Base-by-base conservation (phyloP, 2,888 invertebrate genomes). In the Drosophila dives region DNA sequence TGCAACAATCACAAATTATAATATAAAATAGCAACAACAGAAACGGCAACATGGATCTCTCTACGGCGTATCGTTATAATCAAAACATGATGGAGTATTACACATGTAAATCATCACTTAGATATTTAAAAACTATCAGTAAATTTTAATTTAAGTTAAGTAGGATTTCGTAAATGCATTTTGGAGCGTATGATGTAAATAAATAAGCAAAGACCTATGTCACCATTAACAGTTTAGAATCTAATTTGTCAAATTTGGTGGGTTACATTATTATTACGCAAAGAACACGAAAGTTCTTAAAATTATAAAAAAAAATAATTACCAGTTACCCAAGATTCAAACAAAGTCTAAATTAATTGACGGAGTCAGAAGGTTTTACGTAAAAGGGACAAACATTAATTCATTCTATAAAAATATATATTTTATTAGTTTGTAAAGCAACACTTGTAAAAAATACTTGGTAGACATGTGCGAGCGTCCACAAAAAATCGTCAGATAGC, bases 51-150 rank as follows among this genome's bases (percentile, higher is more conserved):
- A 93, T 98, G 96, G 98, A 98, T 94, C 95, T 98, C 91, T 97
- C 97, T 92, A 98, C 98, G 92, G 98, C 98, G 91, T 98, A 98
- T 94, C 95, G 98, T 91, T 98, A 98, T 95, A 98, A 98, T 94
- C 98, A 98, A 93, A 98, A 98, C 94, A 98, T 98, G 98, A 98
- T 98, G 98, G 99, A 99, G 95, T 98, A 98, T 94, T 98, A 98
- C 93, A 98, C 98, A 93, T 98, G 98, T 98, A 95, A 74, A 61
- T 72, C 38, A 53, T 17, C 12, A 34, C 20, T n/a, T 12, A 45
- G 5, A 45, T 42, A 38, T 20, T 55, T 34, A 1, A 49, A 49
- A 49, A 10, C 5, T 34, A 20, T 6, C 4, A 29, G 15, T 40
- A 40, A 26, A 29, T 4, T n/a, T 29, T n/a, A 40, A 26, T 29